Percentiles rank a stretch among this genome's conserved stretches.
These are phyloP conservation scores for Drosophila saltans DNA, from an alignment of 1,140 invertebrate species.

Conservation along the genomic window DNA sequence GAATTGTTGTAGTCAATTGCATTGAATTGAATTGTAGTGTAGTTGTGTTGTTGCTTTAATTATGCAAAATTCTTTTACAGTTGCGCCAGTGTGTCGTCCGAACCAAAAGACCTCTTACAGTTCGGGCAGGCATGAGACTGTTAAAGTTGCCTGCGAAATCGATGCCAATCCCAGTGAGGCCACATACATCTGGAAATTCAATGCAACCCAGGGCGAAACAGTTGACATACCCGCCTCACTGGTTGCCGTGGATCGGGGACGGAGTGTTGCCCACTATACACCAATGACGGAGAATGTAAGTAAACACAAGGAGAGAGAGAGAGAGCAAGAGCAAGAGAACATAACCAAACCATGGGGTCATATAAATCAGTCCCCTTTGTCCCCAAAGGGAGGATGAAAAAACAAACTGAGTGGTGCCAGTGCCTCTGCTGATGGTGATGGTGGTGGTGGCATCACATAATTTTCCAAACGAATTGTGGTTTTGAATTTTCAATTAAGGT, in stretches of 20 bases:
- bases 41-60: slow-evolving; percentile 70
- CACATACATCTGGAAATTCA: slow-evolving; percentile 90
- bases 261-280: slow-evolving; percentile 87
- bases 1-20: slow-evolving; percentile 16
- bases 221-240: slow-evolving; percentile 87
- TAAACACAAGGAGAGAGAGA: slow-evolving; percentile 35
- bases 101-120: slow-evolving; percentile 89
- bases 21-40: slow-evolving; percentile 4
- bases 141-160: slow-evolving; percentile 91
- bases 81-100: slow-evolving; percentile 88
- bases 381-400: neutral
- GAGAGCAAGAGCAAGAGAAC: neutral
- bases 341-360: slow-evolving; percentile 33
- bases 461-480: slow-evolving; percentile 82
- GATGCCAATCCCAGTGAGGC: slow-evolving; percentile 92
- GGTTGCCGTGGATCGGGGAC: slow-evolving; percentile 85
- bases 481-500: slow-evolving; percentile 80
- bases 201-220: slow-evolving; percentile 88
- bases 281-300: slow-evolving; percentile 87
- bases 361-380: slow-evolving; percentile 60
- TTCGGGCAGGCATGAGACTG: slow-evolving; percentile 90
- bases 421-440: neutral
- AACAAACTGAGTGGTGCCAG: slow-evolving; percentile 9
- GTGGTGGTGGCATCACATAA: slow-evolving; percentile 55
- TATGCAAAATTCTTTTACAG: slow-evolving; percentile 84